Evolutionary conservation across 64 coral and sea anemone species (phyloP), one percentile per base, ranked within the genome.

Genomic region (Stichodactyla helianthus): DNA sequence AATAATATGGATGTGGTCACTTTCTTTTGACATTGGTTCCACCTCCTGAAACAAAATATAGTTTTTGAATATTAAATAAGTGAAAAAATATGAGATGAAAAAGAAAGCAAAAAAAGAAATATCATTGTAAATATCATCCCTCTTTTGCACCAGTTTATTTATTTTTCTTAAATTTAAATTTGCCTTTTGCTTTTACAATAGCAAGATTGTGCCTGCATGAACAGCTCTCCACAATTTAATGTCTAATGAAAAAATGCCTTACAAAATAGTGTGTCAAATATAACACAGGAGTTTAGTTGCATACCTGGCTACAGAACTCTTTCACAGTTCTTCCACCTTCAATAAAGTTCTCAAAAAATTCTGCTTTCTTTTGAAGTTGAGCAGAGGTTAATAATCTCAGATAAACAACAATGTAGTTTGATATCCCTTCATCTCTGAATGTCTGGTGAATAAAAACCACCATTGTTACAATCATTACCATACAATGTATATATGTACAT

Each of bases 341-440:
- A 28, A 99, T 90, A 84, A 99, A 99, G 77, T 99, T 99, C 84
- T 99, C 93, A 88, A 94, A 99, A 54, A 99, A 99, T 11, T 94
- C 96, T 20, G 93, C 78, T 87, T 99, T 94, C 67, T 86, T 99
- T 71, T 99, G 93, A 50, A 99, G 93, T 86, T 99, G 96, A 54
- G 96, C 96, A 12, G 97, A 99, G 60, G 97, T 95, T 84, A 99
- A 88, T 56, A 99, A 88, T 86, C 97, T 87, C 81, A 99, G 64
- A 87, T 99, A 99, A 14, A 95, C 97, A 82, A 99, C 93, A 67
- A 99, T 52, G 81, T 99, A 99, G 83, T 99, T 99, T 84, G 97
- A 99, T 60, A 99, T 44, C 6, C 93, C 97, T 82, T 99, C 97
- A 89, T 99, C 97, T 85, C 77, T 88, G 82, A 99, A 99, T 52